These are phyloP conservation scores for Scomber scombrus DNA, from an alignment of 2,113 vertebrate genomes.

Conservation along the genomic window DNA sequence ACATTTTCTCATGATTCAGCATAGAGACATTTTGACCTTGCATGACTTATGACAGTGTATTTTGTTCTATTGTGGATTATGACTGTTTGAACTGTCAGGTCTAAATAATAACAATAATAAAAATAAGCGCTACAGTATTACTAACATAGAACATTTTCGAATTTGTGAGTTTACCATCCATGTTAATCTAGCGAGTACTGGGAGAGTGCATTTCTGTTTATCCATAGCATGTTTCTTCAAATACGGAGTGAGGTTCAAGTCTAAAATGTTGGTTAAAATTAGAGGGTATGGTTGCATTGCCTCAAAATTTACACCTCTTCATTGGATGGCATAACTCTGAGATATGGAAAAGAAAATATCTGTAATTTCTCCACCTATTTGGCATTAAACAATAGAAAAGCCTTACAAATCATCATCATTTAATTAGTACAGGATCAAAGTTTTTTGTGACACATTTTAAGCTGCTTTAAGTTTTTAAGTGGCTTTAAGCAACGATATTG, in stretches of 20 bases:
- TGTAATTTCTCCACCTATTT: no score
- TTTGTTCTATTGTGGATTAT: neutral
- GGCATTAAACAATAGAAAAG: no score
- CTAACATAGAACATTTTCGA: neutral
- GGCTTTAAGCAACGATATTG: neutral
- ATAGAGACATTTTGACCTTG: slow-evolving; percentile 5
- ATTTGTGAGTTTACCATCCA: neutral
- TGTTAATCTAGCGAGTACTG: neutral
- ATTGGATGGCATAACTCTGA: no score
- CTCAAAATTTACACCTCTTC: no score
- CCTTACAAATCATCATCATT: no score
- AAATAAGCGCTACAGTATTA: no score
- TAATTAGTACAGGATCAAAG: no score
- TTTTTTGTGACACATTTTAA: neutral
- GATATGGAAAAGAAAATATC: no score
- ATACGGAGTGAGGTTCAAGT: neutral
- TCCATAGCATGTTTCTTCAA: neutral
- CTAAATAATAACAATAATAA: no score
- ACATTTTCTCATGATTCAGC: neutral
- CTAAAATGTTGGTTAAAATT: neutral
- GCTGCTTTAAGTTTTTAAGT: neutral
- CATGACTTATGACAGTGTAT: neutral
- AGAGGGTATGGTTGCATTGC: neutral
- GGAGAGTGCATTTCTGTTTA: neutral
- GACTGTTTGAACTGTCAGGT: slow-evolving; percentile 23